phyloP scores from a whole-genome alignment of 2,888 invertebrate genomes.

The Salticus scenicus region DNA sequence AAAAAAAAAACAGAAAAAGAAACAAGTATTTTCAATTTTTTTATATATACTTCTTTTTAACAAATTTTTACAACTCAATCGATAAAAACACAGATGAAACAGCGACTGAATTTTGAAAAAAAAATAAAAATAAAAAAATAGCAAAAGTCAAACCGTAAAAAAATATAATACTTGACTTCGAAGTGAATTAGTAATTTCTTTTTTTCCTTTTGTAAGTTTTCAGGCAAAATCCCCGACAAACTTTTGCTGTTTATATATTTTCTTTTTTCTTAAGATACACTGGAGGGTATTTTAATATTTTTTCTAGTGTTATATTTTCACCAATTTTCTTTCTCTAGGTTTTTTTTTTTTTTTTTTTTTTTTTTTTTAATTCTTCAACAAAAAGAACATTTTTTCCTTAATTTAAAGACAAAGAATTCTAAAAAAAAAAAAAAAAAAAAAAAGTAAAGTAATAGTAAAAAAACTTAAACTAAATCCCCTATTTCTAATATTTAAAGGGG shows the following conservation, averaged over 20 bases:
- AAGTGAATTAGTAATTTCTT: slow-evolving; percentile 41
- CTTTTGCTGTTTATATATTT: slow-evolving; percentile 41
- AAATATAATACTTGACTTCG: slow-evolving; percentile 26
- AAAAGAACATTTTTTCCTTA: background rate
- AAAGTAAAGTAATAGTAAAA: too few relatives aligned
- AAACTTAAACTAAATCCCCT: background rate
- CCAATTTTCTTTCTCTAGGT: slow-evolving; percentile 34
- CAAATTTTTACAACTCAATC: background rate
- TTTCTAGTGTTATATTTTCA: background rate
- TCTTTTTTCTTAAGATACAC: slow-evolving; percentile 1
- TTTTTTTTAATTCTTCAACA: slow-evolving; percentile 24
- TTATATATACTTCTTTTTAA: too few relatives aligned
- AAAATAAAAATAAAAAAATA: slow-evolving; percentile 9
- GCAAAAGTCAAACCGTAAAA: background rate
- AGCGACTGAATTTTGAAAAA: slow-evolving; percentile 24
- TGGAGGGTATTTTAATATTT: slow-evolving; percentile 6
- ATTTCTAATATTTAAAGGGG: background rate
- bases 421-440: too few relatives aligned
- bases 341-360: slow-evolving; percentile 10
- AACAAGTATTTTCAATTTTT: too few relatives aligned
- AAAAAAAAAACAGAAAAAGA: too few relatives aligned
- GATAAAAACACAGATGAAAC: slow-evolving; percentile 23
- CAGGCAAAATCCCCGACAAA: slow-evolving; percentile 26
- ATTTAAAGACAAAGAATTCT: slow-evolving; percentile 1
- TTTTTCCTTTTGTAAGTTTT: slow-evolving; percentile 33